phyloP scores from a whole-genome alignment of 1,140 invertebrate species.

The Bombus waltoni region DNA sequence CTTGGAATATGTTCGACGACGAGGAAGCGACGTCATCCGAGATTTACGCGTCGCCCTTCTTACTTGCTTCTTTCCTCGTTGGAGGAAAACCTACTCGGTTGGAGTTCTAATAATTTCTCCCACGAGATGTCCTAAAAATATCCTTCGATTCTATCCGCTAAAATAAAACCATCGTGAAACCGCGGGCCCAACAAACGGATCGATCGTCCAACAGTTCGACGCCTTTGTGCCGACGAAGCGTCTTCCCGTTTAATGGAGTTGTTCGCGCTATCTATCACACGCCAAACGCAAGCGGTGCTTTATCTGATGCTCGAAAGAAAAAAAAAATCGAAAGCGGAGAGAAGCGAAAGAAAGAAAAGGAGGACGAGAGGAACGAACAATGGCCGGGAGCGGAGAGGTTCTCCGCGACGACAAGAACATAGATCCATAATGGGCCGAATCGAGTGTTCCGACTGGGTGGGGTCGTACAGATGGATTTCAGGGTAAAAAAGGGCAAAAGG shows the following conservation, averaged over 20 bases:
- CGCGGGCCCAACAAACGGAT: neutral
- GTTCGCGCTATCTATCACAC: constrained; percentile 26
- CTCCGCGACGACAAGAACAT: constrained; percentile 25
- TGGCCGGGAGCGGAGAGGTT: constrained; percentile 4
- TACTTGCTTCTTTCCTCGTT: no score
- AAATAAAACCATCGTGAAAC: neutral
- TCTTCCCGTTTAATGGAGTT: constrained; percentile 22
- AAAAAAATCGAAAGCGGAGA: neutral
- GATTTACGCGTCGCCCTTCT: neutral
- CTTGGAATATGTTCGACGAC: neutral
- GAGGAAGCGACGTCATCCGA: neutral
- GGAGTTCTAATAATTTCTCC: no score
- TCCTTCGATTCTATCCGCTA: neutral
- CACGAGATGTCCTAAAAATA: no score
- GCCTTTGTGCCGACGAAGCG: neutral
- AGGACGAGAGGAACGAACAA: constrained; percentile 20
- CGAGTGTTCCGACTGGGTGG: constrained; percentile 7
- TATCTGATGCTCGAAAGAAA: neutral
- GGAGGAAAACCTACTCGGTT: no score
- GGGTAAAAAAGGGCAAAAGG: constrained; percentile 2
- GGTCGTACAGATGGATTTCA: constrained; percentile 3
- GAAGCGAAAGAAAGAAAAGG: neutral
- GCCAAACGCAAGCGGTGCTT: constrained; percentile 16
- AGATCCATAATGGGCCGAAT: constrained; percentile 37
- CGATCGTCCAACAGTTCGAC: neutral